phyloP scores from a whole-genome alignment of 2,888 invertebrate species.

The Cancer borealis region DNA sequence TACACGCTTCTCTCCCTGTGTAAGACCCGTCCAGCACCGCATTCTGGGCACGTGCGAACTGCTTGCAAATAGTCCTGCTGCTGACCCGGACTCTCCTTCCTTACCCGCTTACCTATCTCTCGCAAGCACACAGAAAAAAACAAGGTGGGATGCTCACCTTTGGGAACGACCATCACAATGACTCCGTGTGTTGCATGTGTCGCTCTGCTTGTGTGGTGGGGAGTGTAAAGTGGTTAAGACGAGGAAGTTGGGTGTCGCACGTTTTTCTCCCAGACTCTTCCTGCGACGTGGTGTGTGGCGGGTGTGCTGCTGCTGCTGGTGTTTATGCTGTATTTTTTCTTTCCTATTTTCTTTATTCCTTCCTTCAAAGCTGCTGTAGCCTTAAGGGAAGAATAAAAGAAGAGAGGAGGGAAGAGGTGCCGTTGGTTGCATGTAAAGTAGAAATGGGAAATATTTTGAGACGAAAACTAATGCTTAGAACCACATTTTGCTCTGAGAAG shows the following conservation, averaged over 20 bases:
- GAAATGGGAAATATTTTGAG: not conserved
- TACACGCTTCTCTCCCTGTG: not conserved
- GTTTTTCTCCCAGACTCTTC: no score
- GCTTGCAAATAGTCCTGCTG: not conserved
- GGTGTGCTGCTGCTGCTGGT: not conserved
- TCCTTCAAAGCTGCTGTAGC: not conserved
- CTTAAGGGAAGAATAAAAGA: not conserved
- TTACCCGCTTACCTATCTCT: not conserved
- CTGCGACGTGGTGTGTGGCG: not conserved
- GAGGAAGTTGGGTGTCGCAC: not conserved
- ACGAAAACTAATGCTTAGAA: not conserved
- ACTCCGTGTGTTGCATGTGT: not conserved
- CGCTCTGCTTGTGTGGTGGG: not conserved
- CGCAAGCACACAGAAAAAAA: slow-evolving; percentile 11
- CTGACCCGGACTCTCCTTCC: not conserved
- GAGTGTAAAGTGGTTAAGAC: not conserved
- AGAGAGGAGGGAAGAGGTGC: not conserved
- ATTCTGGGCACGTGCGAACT: not conserved
- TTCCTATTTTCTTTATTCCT: not conserved
- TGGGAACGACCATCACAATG: not conserved
- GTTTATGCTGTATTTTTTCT: not conserved
- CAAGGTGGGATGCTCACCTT: not conserved
- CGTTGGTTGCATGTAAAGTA: not conserved
- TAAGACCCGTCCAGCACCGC: not conserved
- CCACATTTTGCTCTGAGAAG: not conserved